phyloP scores from a whole-genome alignment of 1,140 invertebrate species.

The Eubasilissa regina region DNA sequence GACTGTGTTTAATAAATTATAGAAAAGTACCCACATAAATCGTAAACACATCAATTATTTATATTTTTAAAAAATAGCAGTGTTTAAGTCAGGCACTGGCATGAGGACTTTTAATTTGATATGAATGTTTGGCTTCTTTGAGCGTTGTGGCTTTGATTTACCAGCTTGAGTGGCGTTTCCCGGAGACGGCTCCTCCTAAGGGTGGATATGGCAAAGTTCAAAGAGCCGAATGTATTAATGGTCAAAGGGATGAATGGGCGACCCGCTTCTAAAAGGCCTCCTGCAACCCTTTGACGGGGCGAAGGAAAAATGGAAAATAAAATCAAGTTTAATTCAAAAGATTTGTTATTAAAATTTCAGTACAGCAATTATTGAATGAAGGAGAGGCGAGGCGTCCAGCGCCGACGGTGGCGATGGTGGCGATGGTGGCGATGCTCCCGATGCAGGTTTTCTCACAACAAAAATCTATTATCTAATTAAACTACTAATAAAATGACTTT shows the following conservation, averaged over 20 bases:
- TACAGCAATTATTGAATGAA: not conserved
- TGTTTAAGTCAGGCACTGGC: no score
- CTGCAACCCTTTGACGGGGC: constrained; percentile 20
- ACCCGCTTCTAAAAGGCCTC: constrained; percentile 1
- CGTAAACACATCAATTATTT: no score
- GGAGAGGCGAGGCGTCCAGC: no score
- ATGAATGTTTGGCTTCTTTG: not conserved
- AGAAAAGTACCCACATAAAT: no score
- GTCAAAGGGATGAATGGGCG: constrained; percentile 36
- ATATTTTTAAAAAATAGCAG: no score
- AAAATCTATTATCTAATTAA: no score
- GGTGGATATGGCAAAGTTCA: constrained; percentile 19
- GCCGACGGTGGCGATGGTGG: no score
- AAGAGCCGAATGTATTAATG: constrained; percentile 37
- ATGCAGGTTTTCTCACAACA: no score
- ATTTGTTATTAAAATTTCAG: constrained; percentile 15
- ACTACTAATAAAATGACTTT: no score
- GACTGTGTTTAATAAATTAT: no score
- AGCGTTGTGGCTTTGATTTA: not conserved
- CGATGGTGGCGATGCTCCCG: no score
- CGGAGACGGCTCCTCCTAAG: not conserved
- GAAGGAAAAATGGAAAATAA: constrained; percentile 8
- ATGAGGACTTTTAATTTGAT: no score
- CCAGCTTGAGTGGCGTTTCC: not conserved
- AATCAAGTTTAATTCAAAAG: constrained; percentile 24